phyloP scores from a whole-genome alignment of 2,797 vertebrate genomes.

The Rhinichthys osculus region DNA sequence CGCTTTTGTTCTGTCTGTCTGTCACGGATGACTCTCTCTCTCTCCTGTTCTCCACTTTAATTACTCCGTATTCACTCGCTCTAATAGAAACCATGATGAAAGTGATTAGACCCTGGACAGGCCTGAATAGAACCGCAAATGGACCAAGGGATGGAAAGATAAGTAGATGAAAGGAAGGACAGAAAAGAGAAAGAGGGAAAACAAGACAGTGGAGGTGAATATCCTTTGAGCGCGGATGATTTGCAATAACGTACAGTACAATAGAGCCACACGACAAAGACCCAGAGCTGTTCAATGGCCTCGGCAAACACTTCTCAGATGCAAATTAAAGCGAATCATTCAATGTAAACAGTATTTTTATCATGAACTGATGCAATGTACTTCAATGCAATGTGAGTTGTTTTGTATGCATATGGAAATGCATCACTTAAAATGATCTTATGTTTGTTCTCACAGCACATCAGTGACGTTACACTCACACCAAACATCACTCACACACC shows the following conservation, averaged over 20 bases:
- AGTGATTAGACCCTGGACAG: slow-evolving; percentile 78
- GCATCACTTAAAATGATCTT: background rate
- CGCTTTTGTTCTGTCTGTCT: slow-evolving; percentile 27
- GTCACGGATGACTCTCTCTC: slow-evolving; percentile 54
- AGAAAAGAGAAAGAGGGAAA: slow-evolving; percentile 5
- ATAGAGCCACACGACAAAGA: slow-evolving; percentile 8
- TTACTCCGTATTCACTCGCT: slow-evolving; percentile 83
- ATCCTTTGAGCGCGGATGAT: slow-evolving; percentile 5
- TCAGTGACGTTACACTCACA: no score
- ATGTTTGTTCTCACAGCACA: slow-evolving; percentile 73
- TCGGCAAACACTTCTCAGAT: background rate
- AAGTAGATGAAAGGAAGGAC: slow-evolving; percentile 48
- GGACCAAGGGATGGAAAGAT: slow-evolving; percentile 53
- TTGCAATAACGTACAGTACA: slow-evolving; percentile 7
- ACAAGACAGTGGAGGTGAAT: slow-evolving; percentile 28
- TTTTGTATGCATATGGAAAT: slow-evolving; percentile 67
- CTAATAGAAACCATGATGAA: slow-evolving; percentile 84
- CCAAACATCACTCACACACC: no score
- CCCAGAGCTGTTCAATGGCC: background rate
- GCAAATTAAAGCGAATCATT: background rate
- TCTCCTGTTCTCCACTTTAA: slow-evolving; percentile 77
- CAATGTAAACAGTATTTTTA: background rate
- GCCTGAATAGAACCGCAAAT: slow-evolving; percentile 59
- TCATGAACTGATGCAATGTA: background rate
- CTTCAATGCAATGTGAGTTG: slow-evolving; percentile 55